A percentile compares a stretch with the other conserved stretches of the same genome.
phyloP scores from a whole-genome alignment of 2,797 vertebrate species.

The Mastacembelus armatus region DNA sequence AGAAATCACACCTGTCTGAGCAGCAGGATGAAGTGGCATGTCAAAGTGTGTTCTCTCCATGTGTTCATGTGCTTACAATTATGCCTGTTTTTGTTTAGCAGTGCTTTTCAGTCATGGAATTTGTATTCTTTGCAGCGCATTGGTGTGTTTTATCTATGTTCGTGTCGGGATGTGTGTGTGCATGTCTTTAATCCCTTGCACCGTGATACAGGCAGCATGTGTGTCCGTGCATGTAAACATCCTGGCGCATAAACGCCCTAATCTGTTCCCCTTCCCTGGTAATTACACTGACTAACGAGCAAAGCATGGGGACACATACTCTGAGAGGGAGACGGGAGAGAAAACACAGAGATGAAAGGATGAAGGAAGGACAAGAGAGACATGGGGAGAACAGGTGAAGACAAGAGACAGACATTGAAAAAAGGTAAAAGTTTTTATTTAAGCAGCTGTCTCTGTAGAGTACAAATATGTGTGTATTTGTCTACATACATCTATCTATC shows the following conservation, averaged over 20 bases:
- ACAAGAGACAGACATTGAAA: conserved; percentile 52
- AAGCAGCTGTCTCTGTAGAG: conserved; percentile 29
- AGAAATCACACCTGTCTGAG: too few relatives aligned
- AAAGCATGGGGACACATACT: conserved; percentile 48
- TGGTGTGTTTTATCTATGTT: conserved; percentile 6
- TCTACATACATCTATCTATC: background rate
- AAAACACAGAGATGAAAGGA: conserved; percentile 31
- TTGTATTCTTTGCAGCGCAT: background rate
- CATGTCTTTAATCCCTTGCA: conserved; percentile 41
- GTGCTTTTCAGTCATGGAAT: background rate
- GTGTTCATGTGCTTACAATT: background rate
- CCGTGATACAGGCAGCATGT: conserved; percentile 49
- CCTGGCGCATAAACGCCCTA: conserved; percentile 69
- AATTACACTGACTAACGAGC: conserved; percentile 81
- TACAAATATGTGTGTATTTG: conserved; percentile 8
- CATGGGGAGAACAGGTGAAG: conserved; percentile 23
- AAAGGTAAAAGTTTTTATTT: conserved; percentile 13
- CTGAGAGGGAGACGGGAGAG: conserved; percentile 14
- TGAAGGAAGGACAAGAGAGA: conserved; percentile 40
- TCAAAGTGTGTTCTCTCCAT: background rate
- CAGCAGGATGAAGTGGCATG: background rate
- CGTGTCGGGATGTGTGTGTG: conserved; percentile 14
- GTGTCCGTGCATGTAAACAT: conserved; percentile 76
- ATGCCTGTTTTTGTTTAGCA: too few relatives aligned
- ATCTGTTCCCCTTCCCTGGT: conserved; percentile 76